Conservation (phyloP, 1,140 invertebrate species). For the Drosophila ironensis region DNA sequence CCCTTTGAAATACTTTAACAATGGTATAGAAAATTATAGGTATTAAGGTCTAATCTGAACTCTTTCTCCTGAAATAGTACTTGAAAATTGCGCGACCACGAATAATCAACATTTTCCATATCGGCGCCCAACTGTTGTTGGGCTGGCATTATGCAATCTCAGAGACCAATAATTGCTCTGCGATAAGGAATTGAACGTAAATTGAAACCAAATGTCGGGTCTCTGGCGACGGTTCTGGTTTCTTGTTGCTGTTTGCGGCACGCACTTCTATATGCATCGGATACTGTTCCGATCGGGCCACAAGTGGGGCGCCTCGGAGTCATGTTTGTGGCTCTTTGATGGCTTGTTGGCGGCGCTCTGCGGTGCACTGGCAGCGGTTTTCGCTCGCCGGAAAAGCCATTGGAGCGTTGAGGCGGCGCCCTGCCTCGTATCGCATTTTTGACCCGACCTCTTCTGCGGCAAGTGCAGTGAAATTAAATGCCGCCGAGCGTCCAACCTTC, state of each 20-base stretch:
- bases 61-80: not conserved
- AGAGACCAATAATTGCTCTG: slow-evolving; percentile 52
- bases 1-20: too few species aligned
- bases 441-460: slow-evolving; percentile 61
- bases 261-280: slow-evolving; percentile 28
- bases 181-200: slow-evolving; percentile 75
- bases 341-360: slow-evolving; percentile 30
- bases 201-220: slow-evolving; percentile 70
- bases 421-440: slow-evolving; percentile 49
- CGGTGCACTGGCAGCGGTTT: slow-evolving; percentile 17
- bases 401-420: slow-evolving; percentile 45
- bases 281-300: slow-evolving; percentile 12
- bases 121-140: not conserved
- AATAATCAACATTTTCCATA: too few species aligned
- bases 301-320: slow-evolving; percentile 62
- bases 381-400: slow-evolving; percentile 41
- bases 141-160: slow-evolving; percentile 60
- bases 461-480: slow-evolving; percentile 51
- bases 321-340: slow-evolving; percentile 56
- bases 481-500: slow-evolving; percentile 46
- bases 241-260: slow-evolving; percentile 17
- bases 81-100: not conserved
- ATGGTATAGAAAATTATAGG: too few species aligned
- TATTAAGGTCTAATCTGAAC: too few species aligned
- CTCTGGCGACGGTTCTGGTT: slow-evolving; percentile 5